Percentiles rank a stretch among this genome's conserved stretches.
Evolutionary conservation across 2,888 invertebrate genomes (phyloP).

Genomic region (Molorchus minor): DNA sequence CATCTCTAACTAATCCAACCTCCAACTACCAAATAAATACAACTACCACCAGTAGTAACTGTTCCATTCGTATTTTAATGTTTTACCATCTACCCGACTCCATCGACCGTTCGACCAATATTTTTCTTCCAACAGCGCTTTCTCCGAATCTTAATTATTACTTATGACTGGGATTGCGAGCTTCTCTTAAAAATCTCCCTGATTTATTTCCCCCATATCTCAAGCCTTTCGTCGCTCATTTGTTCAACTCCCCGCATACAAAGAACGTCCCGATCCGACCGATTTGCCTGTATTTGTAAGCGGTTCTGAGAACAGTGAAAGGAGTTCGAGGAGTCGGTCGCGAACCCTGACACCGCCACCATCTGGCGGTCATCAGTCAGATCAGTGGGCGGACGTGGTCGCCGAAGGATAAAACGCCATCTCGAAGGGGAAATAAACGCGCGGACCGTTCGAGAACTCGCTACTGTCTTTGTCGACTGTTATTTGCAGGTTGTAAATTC

Average conservation of each 20-base stretch:
- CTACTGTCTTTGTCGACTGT: slow-evolving; percentile 21
- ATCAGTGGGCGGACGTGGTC: slow-evolving; percentile 16
- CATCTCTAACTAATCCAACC: too few species aligned
- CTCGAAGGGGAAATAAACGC: slow-evolving; percentile 24
- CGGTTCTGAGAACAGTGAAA: slow-evolving; percentile 1
- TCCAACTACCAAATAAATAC: too few species aligned
- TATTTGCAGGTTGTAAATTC: slow-evolving; percentile 27
- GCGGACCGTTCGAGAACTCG: slow-evolving; percentile 17
- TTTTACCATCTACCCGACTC: too few species aligned
- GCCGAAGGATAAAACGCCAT: slow-evolving; percentile 19
- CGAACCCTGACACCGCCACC: slow-evolving; percentile 17
- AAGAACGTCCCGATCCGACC: slow-evolving; percentile 9
- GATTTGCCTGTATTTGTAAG: slow-evolving; percentile 19
- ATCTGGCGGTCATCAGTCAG: slow-evolving; percentile 20
- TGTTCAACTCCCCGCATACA: slow-evolving; percentile 1
- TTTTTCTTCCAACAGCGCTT: too few species aligned
- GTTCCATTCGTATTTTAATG: too few species aligned
- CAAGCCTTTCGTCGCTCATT: background rate
- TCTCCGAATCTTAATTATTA: background rate
- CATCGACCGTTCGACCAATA: too few species aligned
- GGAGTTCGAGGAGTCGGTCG: slow-evolving; percentile 8
- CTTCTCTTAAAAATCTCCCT: too few species aligned
- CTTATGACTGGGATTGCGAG: too few species aligned
- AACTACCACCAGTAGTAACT: too few species aligned
- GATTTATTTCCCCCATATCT: background rate